Evolutionary conservation across 2,888 invertebrate genomes (phyloP), one percentile per base, ranked within the genome.

Genomic region (Boloria euphrosyne): DNA sequence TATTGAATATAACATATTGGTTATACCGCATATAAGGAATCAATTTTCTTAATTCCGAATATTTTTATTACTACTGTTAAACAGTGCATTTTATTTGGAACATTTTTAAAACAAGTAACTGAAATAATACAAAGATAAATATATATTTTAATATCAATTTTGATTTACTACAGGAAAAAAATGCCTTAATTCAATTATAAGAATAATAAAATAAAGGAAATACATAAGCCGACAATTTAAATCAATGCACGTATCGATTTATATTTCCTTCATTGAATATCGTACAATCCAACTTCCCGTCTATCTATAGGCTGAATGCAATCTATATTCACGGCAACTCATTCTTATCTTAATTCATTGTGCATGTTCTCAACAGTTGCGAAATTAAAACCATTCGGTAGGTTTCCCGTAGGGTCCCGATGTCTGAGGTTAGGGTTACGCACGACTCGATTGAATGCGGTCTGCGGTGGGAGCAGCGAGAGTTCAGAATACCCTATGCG

Each of bases 381-480:
- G 31, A 59, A 59, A 49, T 59, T 38, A 38, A 47, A 53, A 57
- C 14, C 57, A 57, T 22, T 46, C 46, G 27, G 64, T 67, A 68
- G 79, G 76, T 83, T 82, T 83, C 84, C 82, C 84, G 74, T 81
- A 82, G 84, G 81, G 80, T 78, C 73, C 73, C 75, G 72, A 74
- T 72, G 75, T 76, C 82, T 84, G 84, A 83, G 86, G 84, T 80
- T 82, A 79, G 82, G 82, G 82, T 68, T 69, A 59, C 75, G 73
- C 72, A 76, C 75, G 76, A 72, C 73, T 64, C 83, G 85, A 86
- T 88, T 88, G 87, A 86, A 88, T 89, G 87, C 78, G 88, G 89
- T 86, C 79, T 82, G 86, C 67, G 81, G 84, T 78, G 76, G 78
- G 76, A 38, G 31, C 31, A 38, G 31, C 31, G 71, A 70, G 65